phyloP scores from a whole-genome alignment of 2,888 invertebrate genomes.

The Idaea dimidiata region DNA sequence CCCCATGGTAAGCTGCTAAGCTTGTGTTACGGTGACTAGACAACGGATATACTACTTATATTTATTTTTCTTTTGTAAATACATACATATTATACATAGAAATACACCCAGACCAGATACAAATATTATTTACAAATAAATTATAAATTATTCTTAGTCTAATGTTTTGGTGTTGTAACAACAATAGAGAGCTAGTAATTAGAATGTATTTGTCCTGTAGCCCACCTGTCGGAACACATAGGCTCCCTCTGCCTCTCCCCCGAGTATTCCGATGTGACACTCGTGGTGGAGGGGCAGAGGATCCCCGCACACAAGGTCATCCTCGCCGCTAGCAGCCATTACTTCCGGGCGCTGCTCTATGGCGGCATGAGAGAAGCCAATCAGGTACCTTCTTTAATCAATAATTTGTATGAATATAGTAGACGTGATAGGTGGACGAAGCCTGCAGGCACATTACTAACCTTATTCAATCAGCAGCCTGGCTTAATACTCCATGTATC shows the following conservation, averaged over 20 bases:
- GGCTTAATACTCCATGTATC: too few relatives aligned
- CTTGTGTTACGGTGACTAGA: too few relatives aligned
- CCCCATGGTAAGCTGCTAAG: too few relatives aligned
- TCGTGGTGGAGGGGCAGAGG: slow-evolving; percentile 89
- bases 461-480: too few relatives aligned
- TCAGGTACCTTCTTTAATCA: slow-evolving; percentile 57
- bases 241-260: slow-evolving; percentile 91
- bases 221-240: slow-evolving; percentile 91
- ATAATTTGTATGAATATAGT: too few relatives aligned
- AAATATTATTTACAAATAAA: slow-evolving; percentile 7
- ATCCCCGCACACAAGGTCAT: slow-evolving; percentile 86
- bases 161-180: background rate
- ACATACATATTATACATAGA: too few relatives aligned
- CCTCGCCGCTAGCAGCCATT: slow-evolving; percentile 96
- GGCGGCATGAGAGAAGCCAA: slow-evolving; percentile 89
- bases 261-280: slow-evolving; percentile 94
- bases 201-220: slow-evolving; percentile 38
- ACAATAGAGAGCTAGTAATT: background rate
- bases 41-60: too few relatives aligned
- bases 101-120: too few relatives aligned
- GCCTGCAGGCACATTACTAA: too few relatives aligned
- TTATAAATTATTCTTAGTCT: background rate
- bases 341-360: slow-evolving; percentile 92
- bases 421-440: too few relatives aligned
- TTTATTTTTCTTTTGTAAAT: too few relatives aligned